These are phyloP conservation scores for Neogobius melanostomus DNA, from an alignment of 2,113 vertebrate species.

Conservation along the genomic window DNA sequence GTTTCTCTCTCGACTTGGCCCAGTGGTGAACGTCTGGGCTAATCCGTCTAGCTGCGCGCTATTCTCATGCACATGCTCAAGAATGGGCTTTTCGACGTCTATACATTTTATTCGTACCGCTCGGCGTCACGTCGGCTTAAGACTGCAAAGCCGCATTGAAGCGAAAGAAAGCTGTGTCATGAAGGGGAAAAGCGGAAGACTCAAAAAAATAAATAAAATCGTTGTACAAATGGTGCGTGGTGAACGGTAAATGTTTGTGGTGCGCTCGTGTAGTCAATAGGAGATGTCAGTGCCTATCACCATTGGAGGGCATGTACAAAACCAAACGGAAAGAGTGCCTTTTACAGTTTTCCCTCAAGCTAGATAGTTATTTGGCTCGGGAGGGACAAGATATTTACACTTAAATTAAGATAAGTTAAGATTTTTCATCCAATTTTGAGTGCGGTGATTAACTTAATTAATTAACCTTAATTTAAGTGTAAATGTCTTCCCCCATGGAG, in stretches of 20 bases:
- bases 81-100: background rate
- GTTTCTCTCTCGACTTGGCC: slow-evolving; percentile 5
- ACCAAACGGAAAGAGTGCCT: too few species aligned
- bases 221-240: background rate
- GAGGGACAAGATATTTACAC: too few species aligned
- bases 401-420: too few species aligned
- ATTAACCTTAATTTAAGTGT: too few species aligned
- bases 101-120: background rate
- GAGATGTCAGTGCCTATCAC: too few species aligned
- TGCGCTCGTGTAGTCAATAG: background rate
- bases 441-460: too few species aligned
- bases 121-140: slow-evolving; percentile 6
- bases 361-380: too few species aligned
- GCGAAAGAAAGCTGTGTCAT: background rate
- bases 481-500: too few species aligned
- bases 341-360: too few species aligned
- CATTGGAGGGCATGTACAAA: too few species aligned
- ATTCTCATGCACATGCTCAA: background rate
- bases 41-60: background rate
- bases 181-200: background rate
- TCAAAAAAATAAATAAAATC: background rate
- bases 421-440: too few species aligned
- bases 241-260: background rate
- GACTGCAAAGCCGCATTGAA: slow-evolving; percentile 2
- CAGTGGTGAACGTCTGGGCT: background rate